Evolutionary conservation across 2,888 invertebrate species (phyloP).

Genomic region (Heliconius cydno): DNA sequence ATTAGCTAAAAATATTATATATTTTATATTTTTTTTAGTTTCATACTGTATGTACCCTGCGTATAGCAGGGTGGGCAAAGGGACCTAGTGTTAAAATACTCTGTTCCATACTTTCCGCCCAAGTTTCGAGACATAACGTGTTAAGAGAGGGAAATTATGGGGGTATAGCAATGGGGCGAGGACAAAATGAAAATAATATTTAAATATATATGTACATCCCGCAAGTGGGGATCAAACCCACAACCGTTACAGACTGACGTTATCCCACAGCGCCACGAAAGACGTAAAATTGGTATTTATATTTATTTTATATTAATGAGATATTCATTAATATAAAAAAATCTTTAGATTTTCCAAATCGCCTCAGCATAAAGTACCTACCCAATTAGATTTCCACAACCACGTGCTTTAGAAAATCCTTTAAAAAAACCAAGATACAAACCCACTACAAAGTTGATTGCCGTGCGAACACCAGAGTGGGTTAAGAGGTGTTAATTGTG

Average conservation of each 20-base stretch:
- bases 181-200: no score
- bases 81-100: no score
- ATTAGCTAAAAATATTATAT: background rate
- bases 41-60: no score
- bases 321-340: background rate
- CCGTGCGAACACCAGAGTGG: constrained; percentile 81
- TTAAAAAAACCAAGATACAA: constrained; percentile 52
- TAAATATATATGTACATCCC: no score
- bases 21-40: background rate
- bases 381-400: background rate
- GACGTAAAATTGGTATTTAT: background rate
- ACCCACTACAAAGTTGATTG: constrained; percentile 72
- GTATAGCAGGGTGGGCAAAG: no score
- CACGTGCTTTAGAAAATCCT: constrained; percentile 30
- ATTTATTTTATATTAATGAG: background rate
- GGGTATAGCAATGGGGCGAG: no score
- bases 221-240: background rate
- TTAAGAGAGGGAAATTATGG: background rate
- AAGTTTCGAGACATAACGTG: background rate
- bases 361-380: background rate
- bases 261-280: background rate
- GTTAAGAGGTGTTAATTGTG: constrained; percentile 85
- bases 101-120: no score
- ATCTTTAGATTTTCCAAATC: background rate
- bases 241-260: background rate